Conservation (phyloP, 2,113 vertebrate species). For the Esox niger region DNA sequence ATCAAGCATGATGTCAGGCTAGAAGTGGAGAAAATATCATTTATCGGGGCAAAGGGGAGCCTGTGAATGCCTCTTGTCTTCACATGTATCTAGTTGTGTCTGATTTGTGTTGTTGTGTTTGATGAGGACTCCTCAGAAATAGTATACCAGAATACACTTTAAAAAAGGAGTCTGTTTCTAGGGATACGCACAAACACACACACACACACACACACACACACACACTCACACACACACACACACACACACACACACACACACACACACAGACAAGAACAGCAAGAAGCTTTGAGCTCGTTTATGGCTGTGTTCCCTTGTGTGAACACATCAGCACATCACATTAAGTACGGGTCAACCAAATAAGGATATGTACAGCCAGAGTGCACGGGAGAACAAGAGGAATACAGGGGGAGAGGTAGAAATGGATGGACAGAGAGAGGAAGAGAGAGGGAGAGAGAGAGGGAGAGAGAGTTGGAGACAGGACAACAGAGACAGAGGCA, state of each 20-base stretch:
- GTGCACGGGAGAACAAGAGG: neutral
- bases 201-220: conserved; percentile 62
- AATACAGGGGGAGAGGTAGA: conserved; percentile 19
- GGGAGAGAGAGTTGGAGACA: conserved; percentile 1
- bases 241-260: conserved; percentile 53
- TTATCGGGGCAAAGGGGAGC: no score
- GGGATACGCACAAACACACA: conserved; percentile 1
- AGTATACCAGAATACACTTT: no score
- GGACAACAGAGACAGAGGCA: neutral
- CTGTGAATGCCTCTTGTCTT: no score
- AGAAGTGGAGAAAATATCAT: no score
- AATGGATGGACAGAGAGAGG: conserved; percentile 1
- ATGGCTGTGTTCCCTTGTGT: conserved; percentile 25
- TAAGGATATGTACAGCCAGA: conserved; percentile 56
- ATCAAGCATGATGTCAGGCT: neutral
- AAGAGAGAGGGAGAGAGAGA: neutral
- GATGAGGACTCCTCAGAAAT: no score
- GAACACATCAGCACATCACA: conserved; percentile 30
- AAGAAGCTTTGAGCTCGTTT: conserved; percentile 56
- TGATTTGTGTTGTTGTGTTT: no score
- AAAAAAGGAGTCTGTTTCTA: no score
- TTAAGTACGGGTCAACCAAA: conserved; percentile 55
- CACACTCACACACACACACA: conserved; percentile 38
- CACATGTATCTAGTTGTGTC: no score
- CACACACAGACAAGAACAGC: conserved; percentile 57